Percentiles rank a stretch among this genome's conserved stretches.
phyloP scores from a whole-genome alignment of 2,113 vertebrate species.

The Apteryx owenii region DNA sequence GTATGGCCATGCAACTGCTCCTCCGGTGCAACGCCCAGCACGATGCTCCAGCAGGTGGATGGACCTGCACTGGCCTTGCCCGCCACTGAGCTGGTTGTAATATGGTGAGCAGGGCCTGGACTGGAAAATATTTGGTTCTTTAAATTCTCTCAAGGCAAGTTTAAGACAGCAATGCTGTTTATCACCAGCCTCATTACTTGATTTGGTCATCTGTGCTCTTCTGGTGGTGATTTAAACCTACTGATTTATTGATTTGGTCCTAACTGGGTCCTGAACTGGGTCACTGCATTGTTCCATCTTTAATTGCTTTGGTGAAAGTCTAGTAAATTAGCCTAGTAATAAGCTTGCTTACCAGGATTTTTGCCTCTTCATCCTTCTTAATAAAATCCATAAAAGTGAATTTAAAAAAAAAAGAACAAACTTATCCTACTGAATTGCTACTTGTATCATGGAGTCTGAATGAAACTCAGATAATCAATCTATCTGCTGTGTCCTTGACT shows the following conservation, averaged over 20 bases:
- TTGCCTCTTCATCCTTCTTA: conserved; percentile 34
- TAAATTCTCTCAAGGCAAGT: background rate
- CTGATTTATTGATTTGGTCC: conserved; percentile 53
- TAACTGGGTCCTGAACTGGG: conserved; percentile 52
- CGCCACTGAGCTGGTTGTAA: background rate
- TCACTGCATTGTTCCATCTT: conserved; percentile 39
- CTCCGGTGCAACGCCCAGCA: background rate
- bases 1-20: background rate
- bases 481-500: background rate
- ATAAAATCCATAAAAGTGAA: conserved; percentile 30
- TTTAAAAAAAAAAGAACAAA: background rate
- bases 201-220: conserved; percentile 28
- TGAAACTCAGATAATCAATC: conserved; percentile 28
- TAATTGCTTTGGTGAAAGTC: conserved; percentile 60
- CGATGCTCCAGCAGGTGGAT: background rate
- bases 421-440: conserved; percentile 36
- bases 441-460: background rate
- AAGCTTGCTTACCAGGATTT: conserved; percentile 35
- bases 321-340: conserved; percentile 46
- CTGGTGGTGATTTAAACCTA: conserved; percentile 42
- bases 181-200: background rate
- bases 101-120: background rate
- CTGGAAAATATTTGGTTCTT: background rate
- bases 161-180: conserved; percentile 6
- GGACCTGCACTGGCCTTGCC: background rate